These are phyloP conservation scores for Drosophila gunungcola DNA, from an alignment of 1,140 invertebrate genomes.

Conservation along the genomic window DNA sequence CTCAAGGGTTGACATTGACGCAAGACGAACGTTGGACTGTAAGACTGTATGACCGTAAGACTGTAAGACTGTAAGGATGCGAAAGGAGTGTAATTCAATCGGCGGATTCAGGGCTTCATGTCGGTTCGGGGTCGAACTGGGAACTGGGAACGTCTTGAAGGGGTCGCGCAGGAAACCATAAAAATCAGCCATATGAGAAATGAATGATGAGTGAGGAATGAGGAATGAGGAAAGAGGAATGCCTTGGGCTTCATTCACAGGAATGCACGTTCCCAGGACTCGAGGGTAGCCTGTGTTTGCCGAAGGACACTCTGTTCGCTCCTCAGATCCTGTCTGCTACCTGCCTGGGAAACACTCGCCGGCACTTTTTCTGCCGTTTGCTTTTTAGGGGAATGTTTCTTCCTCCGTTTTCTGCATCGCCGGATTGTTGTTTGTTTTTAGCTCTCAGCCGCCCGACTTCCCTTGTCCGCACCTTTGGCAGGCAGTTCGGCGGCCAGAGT, in stretches of 20 bases:
- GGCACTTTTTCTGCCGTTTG: conserved; percentile 45
- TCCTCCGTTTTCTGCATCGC: not conserved
- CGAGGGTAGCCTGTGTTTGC: conserved; percentile 56
- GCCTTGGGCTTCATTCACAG: conserved; percentile 80
- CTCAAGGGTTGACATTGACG: conserved; percentile 56
- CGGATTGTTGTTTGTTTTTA: conserved; percentile 40
- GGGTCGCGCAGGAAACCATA: conserved; percentile 79
- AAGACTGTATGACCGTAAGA: conserved; percentile 12
- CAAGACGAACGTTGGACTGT: conserved; percentile 1
- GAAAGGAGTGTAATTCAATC: conserved; percentile 67
- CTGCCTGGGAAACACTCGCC: conserved; percentile 73
- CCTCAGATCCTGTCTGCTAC: conserved; percentile 50
- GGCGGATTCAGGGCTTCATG: conserved; percentile 61
- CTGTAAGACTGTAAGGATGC: conserved; percentile 41
- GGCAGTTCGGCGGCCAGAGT: conserved; percentile 58
- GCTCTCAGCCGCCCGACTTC: conserved; percentile 18
- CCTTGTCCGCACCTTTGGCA: conserved; percentile 23
- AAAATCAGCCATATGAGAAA: conserved; percentile 76
- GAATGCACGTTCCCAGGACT: conserved; percentile 63
- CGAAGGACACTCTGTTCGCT: conserved; percentile 44
- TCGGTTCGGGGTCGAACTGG: conserved; percentile 20
- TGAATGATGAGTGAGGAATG: conserved; percentile 71
- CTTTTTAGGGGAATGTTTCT: conserved; percentile 60
- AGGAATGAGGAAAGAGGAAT: conserved; percentile 25
- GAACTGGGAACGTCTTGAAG: conserved; percentile 51